Conservation (phyloP, 2,888 invertebrate genomes). For the Coenonympha glycerion region DNA sequence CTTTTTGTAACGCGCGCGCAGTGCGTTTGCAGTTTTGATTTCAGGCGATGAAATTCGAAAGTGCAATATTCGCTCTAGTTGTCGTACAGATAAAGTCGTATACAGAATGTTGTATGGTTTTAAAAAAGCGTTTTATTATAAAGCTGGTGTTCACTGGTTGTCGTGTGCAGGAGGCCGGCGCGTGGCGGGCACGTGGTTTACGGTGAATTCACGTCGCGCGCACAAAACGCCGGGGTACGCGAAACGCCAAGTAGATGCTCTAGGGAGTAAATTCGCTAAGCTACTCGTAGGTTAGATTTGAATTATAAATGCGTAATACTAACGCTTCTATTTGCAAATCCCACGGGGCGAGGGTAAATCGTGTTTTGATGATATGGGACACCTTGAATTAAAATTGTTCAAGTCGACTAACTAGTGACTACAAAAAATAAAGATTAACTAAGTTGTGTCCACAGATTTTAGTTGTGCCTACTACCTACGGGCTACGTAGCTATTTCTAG, state of each 20-base stretch:
- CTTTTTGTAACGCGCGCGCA: slow-evolving; percentile 50
- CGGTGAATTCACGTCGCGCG: slow-evolving; percentile 63
- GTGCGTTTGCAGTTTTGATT: slow-evolving; percentile 34
- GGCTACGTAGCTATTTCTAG: no score
- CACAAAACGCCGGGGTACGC: slow-evolving; percentile 61
- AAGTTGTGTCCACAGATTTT: no score
- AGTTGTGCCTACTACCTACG: no score
- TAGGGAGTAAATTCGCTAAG: slow-evolving; percentile 68
- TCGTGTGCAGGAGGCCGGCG: slow-evolving; percentile 63
- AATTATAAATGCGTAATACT: slow-evolving; percentile 69
- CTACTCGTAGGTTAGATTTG: slow-evolving; percentile 69
- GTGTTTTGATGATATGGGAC: slow-evolving; percentile 23
- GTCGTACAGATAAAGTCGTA: slow-evolving; percentile 35
- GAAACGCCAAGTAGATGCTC: slow-evolving; percentile 53
- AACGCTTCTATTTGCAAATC: slow-evolving; percentile 71
- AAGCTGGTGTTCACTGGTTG: slow-evolving; percentile 47
- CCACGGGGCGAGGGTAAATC: slow-evolving; percentile 45
- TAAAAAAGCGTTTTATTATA: slow-evolving; percentile 38
- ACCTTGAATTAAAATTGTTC: slow-evolving; percentile 17
- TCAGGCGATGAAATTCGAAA: slow-evolving; percentile 45
- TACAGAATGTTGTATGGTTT: slow-evolving; percentile 28
- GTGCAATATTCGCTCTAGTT: slow-evolving; percentile 41
- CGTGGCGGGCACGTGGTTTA: slow-evolving; percentile 68
- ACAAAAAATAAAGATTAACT: no score
- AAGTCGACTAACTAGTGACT: not conserved